Conservation (phyloP, 2,113 vertebrate species). For the Egretta garzetta region DNA sequence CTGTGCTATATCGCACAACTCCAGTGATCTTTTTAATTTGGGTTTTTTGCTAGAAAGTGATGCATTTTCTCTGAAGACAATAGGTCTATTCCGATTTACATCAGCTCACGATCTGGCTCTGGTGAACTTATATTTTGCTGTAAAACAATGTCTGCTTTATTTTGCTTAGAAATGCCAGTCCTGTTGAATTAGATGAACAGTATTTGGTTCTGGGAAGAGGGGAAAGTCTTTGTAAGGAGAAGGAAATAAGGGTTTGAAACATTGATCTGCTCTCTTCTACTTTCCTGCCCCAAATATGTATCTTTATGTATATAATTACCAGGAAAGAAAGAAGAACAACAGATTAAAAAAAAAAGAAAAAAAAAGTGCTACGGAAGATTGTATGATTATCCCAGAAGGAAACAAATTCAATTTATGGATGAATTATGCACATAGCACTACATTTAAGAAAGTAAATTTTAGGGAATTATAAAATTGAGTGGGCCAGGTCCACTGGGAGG, state of each 20-base stretch:
- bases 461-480: conserved; percentile 26
- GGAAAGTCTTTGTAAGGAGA: background rate
- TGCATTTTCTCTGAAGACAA: background rate
- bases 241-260: background rate
- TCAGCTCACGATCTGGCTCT: background rate
- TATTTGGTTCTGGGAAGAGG: background rate
- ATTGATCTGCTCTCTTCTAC: background rate
- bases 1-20: background rate
- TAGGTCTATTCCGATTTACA: background rate
- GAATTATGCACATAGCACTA: background rate
- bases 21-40: background rate
- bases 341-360: background rate
- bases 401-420: background rate
- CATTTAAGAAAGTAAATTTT: conserved; percentile 50
- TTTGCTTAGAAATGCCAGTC: background rate
- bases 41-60: background rate
- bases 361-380: background rate
- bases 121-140: background rate
- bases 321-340: background rate
- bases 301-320: background rate
- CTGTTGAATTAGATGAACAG: background rate
- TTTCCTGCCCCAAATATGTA: background rate
- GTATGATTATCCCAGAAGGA: background rate
- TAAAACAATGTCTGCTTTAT: background rate
- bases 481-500: conserved; percentile 26